Evolutionary conservation across 2,888 invertebrate species (phyloP).

Genomic region (Cyclophora punctaria): DNA sequence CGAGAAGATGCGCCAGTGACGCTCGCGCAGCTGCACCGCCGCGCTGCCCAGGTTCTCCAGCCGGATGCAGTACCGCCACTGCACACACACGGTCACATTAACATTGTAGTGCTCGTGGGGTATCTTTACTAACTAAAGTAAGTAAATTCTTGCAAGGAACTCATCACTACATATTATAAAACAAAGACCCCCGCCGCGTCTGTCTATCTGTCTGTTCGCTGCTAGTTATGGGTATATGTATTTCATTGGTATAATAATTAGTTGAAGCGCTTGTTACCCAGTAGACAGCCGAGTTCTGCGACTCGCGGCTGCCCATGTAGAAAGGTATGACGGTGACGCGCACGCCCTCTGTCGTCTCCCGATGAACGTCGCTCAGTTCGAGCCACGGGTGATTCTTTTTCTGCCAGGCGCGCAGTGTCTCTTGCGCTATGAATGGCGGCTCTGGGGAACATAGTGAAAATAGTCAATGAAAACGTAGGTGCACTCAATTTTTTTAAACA

Average conservation of each 20-base stretch:
- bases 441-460: conserved; percentile 55
- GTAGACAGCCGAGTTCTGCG: conserved; percentile 92
- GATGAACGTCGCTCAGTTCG: conserved; percentile 96
- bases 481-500: too few species aligned
- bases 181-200: too few species aligned
- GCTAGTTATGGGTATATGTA: not conserved
- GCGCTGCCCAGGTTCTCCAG: conserved; percentile 94
- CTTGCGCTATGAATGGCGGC: conserved; percentile 90
- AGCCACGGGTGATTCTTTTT: conserved; percentile 98
- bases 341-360: conserved; percentile 96
- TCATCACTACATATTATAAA: too few species aligned
- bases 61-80: conserved; percentile 98
- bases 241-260: not conserved
- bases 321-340: conserved; percentile 98
- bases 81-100: not conserved
- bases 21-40: conserved; percentile 93
- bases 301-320: conserved; percentile 96
- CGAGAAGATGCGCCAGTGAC: conserved; percentile 99
- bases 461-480: too few species aligned
- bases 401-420: conserved; percentile 95
- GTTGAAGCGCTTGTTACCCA: conserved; percentile 77
- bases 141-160: too few species aligned
- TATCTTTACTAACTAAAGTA: too few species aligned
- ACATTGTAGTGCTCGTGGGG: too few species aligned
- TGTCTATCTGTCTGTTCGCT: too few species aligned